Evolutionary conservation across 2,113 vertebrate species (phyloP).

Genomic region (Corydoras sp.): DNA sequence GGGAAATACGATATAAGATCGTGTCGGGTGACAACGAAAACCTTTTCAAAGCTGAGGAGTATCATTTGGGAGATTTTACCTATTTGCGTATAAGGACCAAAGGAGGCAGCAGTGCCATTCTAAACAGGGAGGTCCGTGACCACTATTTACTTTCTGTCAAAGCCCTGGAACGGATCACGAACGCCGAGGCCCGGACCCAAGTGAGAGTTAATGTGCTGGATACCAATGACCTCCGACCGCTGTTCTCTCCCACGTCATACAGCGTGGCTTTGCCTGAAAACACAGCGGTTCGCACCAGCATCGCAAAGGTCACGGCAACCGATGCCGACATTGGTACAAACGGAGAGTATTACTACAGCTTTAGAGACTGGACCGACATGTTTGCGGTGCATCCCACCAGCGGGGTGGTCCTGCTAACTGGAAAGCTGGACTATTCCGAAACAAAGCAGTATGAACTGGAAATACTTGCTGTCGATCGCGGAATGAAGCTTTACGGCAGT

Average conservation of each 20-base stretch:
- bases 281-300: constrained; percentile 82
- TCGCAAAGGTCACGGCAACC: constrained; percentile 88
- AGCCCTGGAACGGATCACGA: constrained; percentile 80
- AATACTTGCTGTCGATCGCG: constrained; percentile 90
- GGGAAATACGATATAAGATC: constrained; percentile 96
- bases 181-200: constrained; percentile 74
- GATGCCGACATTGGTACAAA: constrained; percentile 97
- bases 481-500: constrained; percentile 92
- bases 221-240: constrained; percentile 91
- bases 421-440: constrained; percentile 81
- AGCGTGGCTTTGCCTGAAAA: constrained; percentile 90
- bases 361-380: constrained; percentile 88
- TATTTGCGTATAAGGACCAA: constrained; percentile 98
- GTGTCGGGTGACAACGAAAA: constrained; percentile 94
- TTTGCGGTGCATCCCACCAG: constrained; percentile 96
- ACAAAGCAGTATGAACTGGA: constrained; percentile 83
- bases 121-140: constrained; percentile 95
- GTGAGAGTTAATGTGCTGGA: constrained; percentile 89
- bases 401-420: constrained; percentile 82
- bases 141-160: constrained; percentile 85
- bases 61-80: constrained; percentile 88
- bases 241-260: constrained; percentile 96
- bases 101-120: constrained; percentile 94
- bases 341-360: constrained; percentile 97
- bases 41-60: constrained; percentile 96